A percentile compares a stretch with the other conserved stretches of the same genome.
phyloP scores from a whole-genome alignment of 2,797 vertebrate genomes.

The Coregonus ussuriensis region DNA sequence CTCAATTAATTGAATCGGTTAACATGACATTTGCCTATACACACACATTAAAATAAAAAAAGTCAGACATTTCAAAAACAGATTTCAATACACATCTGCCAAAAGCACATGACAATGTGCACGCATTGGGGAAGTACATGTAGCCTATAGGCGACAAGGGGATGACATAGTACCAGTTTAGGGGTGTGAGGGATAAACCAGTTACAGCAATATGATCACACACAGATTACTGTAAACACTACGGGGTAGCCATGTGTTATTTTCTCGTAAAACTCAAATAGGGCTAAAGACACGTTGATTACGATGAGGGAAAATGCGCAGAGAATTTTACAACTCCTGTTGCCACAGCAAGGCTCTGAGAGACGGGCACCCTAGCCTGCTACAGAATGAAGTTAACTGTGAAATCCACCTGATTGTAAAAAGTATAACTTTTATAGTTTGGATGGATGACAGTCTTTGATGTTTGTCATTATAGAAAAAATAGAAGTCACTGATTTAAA shows the following conservation, averaged over 20 bases:
- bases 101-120: neutral
- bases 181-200: neutral
- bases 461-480: constrained; percentile 8
- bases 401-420: neutral
- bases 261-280: neutral
- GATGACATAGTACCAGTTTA: neutral
- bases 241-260: neutral
- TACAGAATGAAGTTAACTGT: neutral
- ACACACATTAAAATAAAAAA: neutral
- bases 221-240: neutral
- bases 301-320: neutral
- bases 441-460: neutral
- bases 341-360: neutral
- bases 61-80: neutral
- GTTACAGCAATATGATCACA: neutral
- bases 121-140: neutral
- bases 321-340: neutral
- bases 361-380: neutral
- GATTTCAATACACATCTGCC: neutral
- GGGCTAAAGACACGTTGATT: neutral
- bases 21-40: neutral
- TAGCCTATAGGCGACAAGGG: neutral
- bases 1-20: constrained; percentile 16
- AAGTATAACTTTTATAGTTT: neutral
- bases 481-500: neutral